Base-by-base conservation (phyloP, 2,888 invertebrate species). In the Sericinus montela region DNA sequence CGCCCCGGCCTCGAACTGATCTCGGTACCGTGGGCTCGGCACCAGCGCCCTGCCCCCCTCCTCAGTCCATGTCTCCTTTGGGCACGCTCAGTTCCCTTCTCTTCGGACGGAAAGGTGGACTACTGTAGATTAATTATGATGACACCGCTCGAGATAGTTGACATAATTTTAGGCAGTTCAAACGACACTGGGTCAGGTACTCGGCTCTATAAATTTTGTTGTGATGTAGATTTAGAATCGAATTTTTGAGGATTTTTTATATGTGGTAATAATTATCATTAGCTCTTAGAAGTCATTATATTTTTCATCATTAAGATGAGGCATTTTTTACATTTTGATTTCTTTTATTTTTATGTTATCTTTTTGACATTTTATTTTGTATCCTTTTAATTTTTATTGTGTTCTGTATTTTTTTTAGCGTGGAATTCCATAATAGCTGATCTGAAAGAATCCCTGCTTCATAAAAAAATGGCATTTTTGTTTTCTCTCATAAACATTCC, bases 51-150 rank as follows among this genome's bases (percentile, higher is more conserved):
- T 60, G 77, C 54, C 69, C 70, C 55, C 71, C 76, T 57, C 59
- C 62, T 39, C 56, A 79, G 63, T 63, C 76, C n/a, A 19, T 39
- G 52, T 69, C 80, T 75, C 63, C 93, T 43, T 89, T 95, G 29
- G 95, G 95, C 49, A 94, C 94, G 37, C 91, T 95, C 56, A 94
- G 94, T 80, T 92, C 94, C 51, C 83, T 95, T 63, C 86, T 96
- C 43, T 96, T 96, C 78, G 96, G 96, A 30, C 90, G 96, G 54
- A 96, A 96, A 70, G 96, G 96, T 43, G 96, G 96, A 45, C 90
- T 95, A 63, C 91, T 95, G 54, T 87, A 75, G 65, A 55, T 40
- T 35, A 43, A 14, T 45, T 32, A 10, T 38, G 32, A 25, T 34
- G 50, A 55, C 30, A 43, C 45, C 51, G 32, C 16, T 32, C 23